Percentiles rank a stretch among this genome's conserved stretches.
Conservation (phyloP, 1,140 invertebrate species). For the Nasonia longicornis region DNA sequence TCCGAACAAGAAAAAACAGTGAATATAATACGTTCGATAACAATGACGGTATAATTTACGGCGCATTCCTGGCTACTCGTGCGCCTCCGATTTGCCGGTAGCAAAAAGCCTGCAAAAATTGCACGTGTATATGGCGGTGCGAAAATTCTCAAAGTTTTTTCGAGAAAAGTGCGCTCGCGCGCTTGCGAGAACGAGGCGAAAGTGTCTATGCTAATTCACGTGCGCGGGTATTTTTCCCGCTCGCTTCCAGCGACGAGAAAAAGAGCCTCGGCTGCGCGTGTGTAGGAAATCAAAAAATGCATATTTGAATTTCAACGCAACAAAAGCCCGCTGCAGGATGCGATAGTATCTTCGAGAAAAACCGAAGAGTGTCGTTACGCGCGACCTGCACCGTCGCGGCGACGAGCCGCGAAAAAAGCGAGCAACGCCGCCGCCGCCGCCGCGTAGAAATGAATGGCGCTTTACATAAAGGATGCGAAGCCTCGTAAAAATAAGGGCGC, state of each 20-base stretch:
- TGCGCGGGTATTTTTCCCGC: not conserved
- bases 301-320: constrained; percentile 22
- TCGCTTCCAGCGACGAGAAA: constrained; percentile 15
- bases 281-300: constrained; percentile 22
- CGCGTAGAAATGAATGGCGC: constrained; percentile 17
- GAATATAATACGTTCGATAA: too few species aligned
- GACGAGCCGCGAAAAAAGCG: not conserved
- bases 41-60: not conserved
- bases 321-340: not conserved
- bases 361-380: constrained; percentile 39
- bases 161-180: not conserved
- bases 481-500: constrained; percentile 38
- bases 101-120: not conserved
- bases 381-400: not conserved
- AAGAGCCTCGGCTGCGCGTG: not conserved
- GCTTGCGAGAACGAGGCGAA: not conserved
- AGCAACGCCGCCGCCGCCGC: not conserved
- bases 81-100: not conserved
- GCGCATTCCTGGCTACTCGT: not conserved
- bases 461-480: constrained; percentile 36
- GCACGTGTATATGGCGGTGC: not conserved
- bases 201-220: constrained; percentile 5
- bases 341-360: constrained; percentile 35
- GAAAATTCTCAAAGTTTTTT: constrained; percentile 27
- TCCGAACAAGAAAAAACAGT: too few species aligned